Evolutionary conservation across 2,113 vertebrate genomes (phyloP), one percentile per base, ranked within the genome.

Genomic region (Ia io): DNA sequence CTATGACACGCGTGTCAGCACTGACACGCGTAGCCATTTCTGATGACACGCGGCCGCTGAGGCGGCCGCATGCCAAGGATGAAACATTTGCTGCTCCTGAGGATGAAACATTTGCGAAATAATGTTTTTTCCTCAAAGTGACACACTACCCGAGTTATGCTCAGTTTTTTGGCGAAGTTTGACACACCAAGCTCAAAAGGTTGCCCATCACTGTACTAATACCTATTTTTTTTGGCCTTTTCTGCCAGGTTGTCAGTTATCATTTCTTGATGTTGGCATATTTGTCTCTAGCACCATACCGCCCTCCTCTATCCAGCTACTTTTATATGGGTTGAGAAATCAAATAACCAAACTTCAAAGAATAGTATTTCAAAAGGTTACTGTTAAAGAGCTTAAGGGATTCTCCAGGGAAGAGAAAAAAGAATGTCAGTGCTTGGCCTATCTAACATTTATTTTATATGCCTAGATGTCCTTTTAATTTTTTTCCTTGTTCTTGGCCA

Each of bases 321-420:
- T 85, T 56, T 74, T 84, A 88, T 49, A 59, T 32, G 35, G 25
- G 28, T 20, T 56, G 20, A 94, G 86, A 93, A 94, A 93, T 80
- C 16, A 95, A 94, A 93, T 63, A 92, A 95, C 17, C 16, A 63
- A 88, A 94, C 44, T 96, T 95, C 70, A 92, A 91, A 94, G 70
- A 96, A 91, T 0, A 93, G 63, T 10, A 74, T 47, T 94, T 47
- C 84, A 94, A 90, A 85, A 82, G 47, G 42, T 88, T 95, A 59
- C 85, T 80, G 53, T n/a, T 91, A 76, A 76, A 85, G 16, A 84
- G 56, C 80, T 18, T 67, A 94, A 83, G 73, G 40, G 30, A 87
- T n/a, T 84, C 51, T 94, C 44, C 12, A 83, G 30, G 74, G 42
- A 90, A 18, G 25, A 69, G 23, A 76, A 71, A 96, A 84, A 94